A percentile compares a stretch with the other conserved stretches of the same genome.
These are phyloP conservation scores for Diachrysia chrysitis DNA, from an alignment of 2,888 invertebrate genomes.

Conservation along the genomic window DNA sequence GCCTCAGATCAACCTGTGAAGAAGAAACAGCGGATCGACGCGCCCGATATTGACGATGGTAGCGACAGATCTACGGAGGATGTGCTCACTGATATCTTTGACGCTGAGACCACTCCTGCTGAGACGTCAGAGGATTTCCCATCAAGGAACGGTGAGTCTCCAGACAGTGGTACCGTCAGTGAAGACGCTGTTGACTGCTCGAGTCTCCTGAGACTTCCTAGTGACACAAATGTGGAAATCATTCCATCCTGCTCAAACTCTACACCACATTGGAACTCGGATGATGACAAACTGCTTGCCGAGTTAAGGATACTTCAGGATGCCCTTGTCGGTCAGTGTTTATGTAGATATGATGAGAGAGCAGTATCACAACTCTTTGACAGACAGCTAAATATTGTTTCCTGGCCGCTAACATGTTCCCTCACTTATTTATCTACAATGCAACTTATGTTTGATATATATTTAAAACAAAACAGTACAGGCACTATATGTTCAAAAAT, in stretches of 20 bases:
- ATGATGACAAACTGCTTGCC: constrained; percentile 81
- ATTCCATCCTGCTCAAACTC: constrained; percentile 83
- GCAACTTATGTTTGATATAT: constrained; percentile 95
- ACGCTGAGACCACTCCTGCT: constrained; percentile 77
- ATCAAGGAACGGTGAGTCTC: constrained; percentile 82
- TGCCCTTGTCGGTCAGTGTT: constrained; percentile 92
- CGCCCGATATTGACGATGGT: constrained; percentile 89
- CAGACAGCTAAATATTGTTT: constrained; percentile 87
- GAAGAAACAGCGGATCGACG: constrained; percentile 94
- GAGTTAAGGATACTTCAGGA: constrained; percentile 90
- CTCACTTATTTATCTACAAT: constrained; percentile 95
- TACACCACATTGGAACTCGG: constrained; percentile 75
- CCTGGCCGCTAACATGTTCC: constrained; percentile 86
- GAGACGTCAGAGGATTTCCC: constrained; percentile 84
- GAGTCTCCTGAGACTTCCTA: constrained; percentile 77
- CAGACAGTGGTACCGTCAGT: constrained; percentile 86
- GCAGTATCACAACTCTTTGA: constrained; percentile 92
- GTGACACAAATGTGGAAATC: constrained; percentile 74
- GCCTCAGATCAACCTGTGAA: constrained; percentile 95
- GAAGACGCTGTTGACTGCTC: constrained; percentile 88
- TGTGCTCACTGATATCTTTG: constrained; percentile 81
- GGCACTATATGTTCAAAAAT: constrained; percentile 95
- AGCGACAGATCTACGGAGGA: constrained; percentile 87
- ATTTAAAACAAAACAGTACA: constrained; percentile 94
- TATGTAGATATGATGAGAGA: constrained; percentile 93